A percentile compares a stretch with the other conserved stretches of the same genome.
These are phyloP conservation scores for Mythimna pallens DNA, from an alignment of 2,888 invertebrate genomes.

Conservation along the genomic window DNA sequence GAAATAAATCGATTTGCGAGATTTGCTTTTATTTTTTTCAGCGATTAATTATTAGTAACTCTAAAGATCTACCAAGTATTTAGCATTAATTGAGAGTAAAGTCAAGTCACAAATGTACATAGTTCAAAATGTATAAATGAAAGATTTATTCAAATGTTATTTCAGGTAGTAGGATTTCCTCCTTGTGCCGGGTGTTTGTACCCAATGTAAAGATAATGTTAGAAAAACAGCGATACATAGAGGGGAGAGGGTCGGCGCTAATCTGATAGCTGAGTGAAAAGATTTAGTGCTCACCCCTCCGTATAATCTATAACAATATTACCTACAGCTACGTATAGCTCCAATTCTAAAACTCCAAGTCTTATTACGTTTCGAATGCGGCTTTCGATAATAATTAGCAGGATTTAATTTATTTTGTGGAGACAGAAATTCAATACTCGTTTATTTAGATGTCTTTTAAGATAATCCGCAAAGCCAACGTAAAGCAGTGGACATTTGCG, in stretches of 20 bases:
- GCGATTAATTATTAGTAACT: neutral
- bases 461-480: conserved; percentile 55
- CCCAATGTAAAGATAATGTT: conserved; percentile 83
- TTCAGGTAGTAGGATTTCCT: conserved; percentile 73
- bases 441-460: conserved; percentile 56
- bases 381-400: conserved; percentile 47
- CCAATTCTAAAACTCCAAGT: conserved; percentile 25
- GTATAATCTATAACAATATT: conserved; percentile 76
- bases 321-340: conserved; percentile 26
- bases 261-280: conserved; percentile 87
- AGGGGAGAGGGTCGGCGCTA: conserved; percentile 79
- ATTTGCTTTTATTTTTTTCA: neutral
- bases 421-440: conserved; percentile 56
- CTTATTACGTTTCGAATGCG: conserved; percentile 40
- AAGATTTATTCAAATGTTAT: conserved; percentile 73
- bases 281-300: conserved; percentile 83
- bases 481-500: conserved; percentile 52
- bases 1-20: neutral
- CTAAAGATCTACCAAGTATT: neutral
- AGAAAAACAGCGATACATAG: conserved; percentile 84
- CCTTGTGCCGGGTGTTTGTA: conserved; percentile 72
- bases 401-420: conserved; percentile 48
- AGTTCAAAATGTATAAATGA: neutral
- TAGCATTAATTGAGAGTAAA: neutral
- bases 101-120: neutral